Evolutionary conservation across 2,797 vertebrate genomes (phyloP), one percentile per base, ranked within the genome.

Genomic region (Lagodon rhomboides): DNA sequence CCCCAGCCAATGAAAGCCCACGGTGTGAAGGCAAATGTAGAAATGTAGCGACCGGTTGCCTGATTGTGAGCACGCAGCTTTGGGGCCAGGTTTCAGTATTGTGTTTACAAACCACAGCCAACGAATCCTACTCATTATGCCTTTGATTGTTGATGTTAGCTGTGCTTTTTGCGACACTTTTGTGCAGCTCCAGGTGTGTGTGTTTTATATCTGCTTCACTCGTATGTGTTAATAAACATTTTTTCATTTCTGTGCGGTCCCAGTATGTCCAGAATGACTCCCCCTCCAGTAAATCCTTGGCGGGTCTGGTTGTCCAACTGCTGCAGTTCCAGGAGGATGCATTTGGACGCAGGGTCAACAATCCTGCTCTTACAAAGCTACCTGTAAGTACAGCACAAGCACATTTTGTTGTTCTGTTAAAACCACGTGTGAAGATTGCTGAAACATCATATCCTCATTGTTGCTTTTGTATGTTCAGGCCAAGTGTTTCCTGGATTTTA

Each of bases 271-370:
- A 99, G 66, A 96, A 98, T 1, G 98, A 99, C 89, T 98, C 98
- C 75, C 98, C 98, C 38, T 97, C 98, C 87, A 97, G 97, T 80
- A 99, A 99, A 90, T 96, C 97, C 0, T 90, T 99, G 93, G 96
- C 97, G 18, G 97, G 96, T 13, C 94, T 99, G 68, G 97, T 99
- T 85, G 96, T 99, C 68, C 98, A 99, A 90, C 95, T 99, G 92
- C 96, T 99, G 72, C 98, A 99, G 79, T 99, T 99, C 91, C 98
- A 99, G 92, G 98, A 99, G 93, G 98, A 99, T 54, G 96, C 98
- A 53, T 99, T 99, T 79, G 98, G 98, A 59, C 97, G 98, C 83
- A 96, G 98, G 3, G 97, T 99, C 85, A 98, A 97, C 94, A 99
- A 99, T 92, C 97, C 98, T 27, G 97, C 98, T 87, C 98, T 99